These are phyloP conservation scores for Sceloporus tristichus DNA, from an alignment of 2,113 vertebrate species.

Conservation along the genomic window DNA sequence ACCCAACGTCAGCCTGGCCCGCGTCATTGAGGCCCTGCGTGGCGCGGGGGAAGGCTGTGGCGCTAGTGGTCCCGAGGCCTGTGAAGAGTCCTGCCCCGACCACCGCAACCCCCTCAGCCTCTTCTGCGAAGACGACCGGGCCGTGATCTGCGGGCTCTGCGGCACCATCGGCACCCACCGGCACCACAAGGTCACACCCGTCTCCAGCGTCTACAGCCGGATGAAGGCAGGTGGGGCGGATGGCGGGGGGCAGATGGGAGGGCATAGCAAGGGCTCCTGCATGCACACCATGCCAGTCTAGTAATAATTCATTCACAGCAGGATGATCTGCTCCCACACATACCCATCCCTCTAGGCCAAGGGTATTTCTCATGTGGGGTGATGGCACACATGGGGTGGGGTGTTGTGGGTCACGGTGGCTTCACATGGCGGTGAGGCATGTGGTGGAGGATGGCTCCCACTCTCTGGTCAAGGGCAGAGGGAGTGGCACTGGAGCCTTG, in stretches of 20 bases:
- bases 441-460: background rate
- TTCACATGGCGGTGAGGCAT: too few species aligned
- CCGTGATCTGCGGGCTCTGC: constrained; percentile 86
- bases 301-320: too few species aligned
- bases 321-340: background rate
- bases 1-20: constrained; percentile 80
- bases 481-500: background rate
- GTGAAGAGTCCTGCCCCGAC: constrained; percentile 66
- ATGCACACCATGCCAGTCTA: background rate
- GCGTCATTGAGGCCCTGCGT: constrained; percentile 77
- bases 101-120: constrained; percentile 87
- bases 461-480: background rate
- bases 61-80: constrained; percentile 31
- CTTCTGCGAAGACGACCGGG: constrained; percentile 86
- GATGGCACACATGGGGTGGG: background rate
- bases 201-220: constrained; percentile 81
- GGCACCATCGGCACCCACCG: constrained; percentile 85
- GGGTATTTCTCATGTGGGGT: background rate
- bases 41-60: constrained; percentile 52
- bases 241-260: rapidly evolving
- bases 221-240: constrained; percentile 81
- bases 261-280: too few species aligned
- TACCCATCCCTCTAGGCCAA: background rate
- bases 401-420: background rate
- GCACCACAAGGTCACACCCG: constrained; percentile 80